Conservation (phyloP, 2,797 vertebrate species). For the Gorsachius magnificus region DNA sequence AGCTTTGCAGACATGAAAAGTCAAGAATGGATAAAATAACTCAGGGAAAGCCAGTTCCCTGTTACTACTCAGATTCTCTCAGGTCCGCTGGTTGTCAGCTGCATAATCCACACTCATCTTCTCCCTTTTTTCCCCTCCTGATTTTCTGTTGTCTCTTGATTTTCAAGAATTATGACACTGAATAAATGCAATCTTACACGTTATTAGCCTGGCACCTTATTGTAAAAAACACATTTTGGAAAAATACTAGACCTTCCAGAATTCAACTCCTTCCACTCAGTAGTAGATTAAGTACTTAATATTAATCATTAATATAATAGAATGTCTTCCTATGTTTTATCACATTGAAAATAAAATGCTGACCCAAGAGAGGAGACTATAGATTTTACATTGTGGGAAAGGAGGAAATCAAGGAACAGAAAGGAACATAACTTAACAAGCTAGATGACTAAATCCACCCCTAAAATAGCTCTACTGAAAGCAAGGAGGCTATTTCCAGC, state of each 20-base stretch:
- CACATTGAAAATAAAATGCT: conserved; percentile 5
- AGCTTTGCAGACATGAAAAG: not conserved
- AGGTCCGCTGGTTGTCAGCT: not conserved
- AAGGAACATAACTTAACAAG: conserved; percentile 30
- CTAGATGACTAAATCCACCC: conserved; percentile 5
- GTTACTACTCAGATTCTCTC: not conserved
- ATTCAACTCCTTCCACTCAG: not conserved
- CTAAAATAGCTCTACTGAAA: conserved; percentile 28
- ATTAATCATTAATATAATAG: not conserved
- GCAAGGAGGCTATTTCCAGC: conserved; percentile 20
- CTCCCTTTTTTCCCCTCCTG: not conserved
- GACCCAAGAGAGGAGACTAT: not conserved
- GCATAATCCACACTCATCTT: not conserved
- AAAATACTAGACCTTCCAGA: not conserved
- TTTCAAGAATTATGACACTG: not conserved
- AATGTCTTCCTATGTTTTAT: not conserved
- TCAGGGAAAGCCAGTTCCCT: not conserved
- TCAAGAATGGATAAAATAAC: not conserved
- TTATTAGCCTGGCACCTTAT: not conserved
- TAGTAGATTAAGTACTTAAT: not conserved
- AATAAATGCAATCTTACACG: not conserved
- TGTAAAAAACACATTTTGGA: not conserved
- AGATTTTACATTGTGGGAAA: not conserved
- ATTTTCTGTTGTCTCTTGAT: not conserved
- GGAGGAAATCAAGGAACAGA: conserved; percentile 27